These are phyloP conservation scores for Drosophila sp. DNA, from an alignment of 1,140 invertebrate species.

Conservation along the genomic window DNA sequence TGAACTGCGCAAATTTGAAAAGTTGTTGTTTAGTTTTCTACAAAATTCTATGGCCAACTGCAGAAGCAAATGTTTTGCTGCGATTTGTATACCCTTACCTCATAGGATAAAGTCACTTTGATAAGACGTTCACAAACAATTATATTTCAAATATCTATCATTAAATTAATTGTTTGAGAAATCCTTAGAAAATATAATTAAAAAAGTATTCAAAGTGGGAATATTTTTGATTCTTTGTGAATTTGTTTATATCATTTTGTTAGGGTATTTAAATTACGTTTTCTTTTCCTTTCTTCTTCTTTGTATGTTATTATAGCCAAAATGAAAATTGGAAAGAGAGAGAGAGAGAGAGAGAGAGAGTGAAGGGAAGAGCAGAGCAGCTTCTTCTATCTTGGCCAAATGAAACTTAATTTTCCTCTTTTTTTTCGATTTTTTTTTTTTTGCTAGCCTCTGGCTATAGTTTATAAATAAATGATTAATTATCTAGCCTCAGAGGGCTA, in stretches of 20 bases:
- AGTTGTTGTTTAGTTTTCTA: conserved; percentile 24
- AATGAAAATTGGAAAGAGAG: background rate
- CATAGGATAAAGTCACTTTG: background rate
- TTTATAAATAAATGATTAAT: conserved; percentile 67
- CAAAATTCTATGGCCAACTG: conserved; percentile 5
- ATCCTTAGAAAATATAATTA: too few species aligned
- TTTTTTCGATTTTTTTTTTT: conserved; percentile 24
- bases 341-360: background rate
- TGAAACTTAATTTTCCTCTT: conserved; percentile 46
- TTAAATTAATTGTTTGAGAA: too few species aligned
- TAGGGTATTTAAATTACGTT: background rate
- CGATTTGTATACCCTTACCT: background rate
- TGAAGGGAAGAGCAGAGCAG: background rate
- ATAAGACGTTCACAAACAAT: background rate
- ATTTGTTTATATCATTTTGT: background rate
- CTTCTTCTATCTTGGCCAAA: conserved; percentile 37
- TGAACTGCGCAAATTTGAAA: conserved; percentile 24
- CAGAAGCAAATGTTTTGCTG: conserved; percentile 5
- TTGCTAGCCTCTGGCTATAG: conserved; percentile 25
- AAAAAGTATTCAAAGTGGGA: too few species aligned
- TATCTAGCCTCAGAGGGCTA: conserved; percentile 39
- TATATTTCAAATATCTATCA: too few species aligned
- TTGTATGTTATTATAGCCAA: background rate
- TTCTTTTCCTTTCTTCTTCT: background rate
- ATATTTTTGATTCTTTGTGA: too few species aligned